These are phyloP conservation scores for Syrmaticus mikado DNA, from an alignment of 2,113 vertebrate species.

Conservation along the genomic window DNA sequence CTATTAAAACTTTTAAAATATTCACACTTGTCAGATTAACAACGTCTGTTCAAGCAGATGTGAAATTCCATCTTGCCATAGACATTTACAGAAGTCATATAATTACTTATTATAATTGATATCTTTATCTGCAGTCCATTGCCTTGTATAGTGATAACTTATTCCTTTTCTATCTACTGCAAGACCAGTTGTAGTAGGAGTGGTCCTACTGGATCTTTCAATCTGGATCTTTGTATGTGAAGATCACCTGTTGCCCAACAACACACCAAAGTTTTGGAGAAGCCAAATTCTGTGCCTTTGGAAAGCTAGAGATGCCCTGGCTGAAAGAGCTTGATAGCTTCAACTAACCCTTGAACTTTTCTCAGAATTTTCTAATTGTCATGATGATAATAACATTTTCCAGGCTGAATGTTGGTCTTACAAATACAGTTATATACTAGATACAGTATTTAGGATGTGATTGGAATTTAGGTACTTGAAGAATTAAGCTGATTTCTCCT, in stretches of 20 bases:
- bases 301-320: not conserved
- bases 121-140: not conserved
- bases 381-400: accelerated
- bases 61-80: not conserved
- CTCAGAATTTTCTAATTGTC: not conserved
- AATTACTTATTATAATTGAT: not conserved
- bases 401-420: not conserved
- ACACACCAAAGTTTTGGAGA: not conserved
- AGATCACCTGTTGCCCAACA: not conserved
- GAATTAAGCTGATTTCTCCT: not conserved
- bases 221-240: not conserved
- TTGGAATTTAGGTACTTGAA: not conserved
- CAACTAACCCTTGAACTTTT: not conserved
- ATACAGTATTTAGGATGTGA: not conserved
- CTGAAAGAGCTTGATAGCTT: not conserved
- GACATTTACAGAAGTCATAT: not conserved
- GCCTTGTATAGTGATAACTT: not conserved
- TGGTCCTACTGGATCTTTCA: not conserved
- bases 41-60: not conserved
- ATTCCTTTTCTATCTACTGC: not conserved
- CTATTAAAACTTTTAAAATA: not conserved
- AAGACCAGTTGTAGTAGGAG: not conserved
- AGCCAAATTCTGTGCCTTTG: not conserved
- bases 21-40: not conserved
- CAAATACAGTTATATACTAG: not conserved